These are phyloP conservation scores for Zaprionus bogoriensis DNA, from an alignment of 2,888 invertebrate genomes.

Conservation along the genomic window DNA sequence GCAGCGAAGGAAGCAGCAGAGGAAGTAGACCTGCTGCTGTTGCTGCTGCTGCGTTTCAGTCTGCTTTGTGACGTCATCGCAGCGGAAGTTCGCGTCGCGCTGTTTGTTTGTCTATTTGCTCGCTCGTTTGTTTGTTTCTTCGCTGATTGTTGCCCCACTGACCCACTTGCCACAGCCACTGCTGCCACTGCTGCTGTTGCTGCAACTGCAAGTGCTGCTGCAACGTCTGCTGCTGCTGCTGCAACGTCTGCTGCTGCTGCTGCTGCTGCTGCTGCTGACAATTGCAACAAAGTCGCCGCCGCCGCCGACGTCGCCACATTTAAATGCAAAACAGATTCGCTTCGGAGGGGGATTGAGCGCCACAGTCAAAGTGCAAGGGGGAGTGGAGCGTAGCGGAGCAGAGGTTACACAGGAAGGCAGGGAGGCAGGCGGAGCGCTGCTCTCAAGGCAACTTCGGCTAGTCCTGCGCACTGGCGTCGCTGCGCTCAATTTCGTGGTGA, in stretches of 20 bases:
- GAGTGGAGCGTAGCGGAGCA: no score
- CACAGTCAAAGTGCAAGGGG: conserved; percentile 39
- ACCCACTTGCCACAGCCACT: conserved; percentile 58
- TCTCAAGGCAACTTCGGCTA: neutral
- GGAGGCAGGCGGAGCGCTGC: neutral
- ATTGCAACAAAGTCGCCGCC: conserved; percentile 52
- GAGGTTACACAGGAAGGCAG: neutral
- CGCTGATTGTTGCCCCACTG: conserved; percentile 67
- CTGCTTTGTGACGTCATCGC: conserved; percentile 14
- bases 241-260: conserved; percentile 24
- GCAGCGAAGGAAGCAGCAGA: no score
- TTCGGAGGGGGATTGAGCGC: conserved; percentile 25
- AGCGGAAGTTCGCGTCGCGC: conserved; percentile 6
- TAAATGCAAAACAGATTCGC: conserved; percentile 65
- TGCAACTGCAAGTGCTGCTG: conserved; percentile 5
- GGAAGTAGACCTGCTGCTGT: neutral
- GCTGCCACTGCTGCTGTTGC: conserved; percentile 16
- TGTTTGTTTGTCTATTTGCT: no score
- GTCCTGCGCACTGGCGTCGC: conserved; percentile 33
- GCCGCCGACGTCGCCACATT: conserved; percentile 57
- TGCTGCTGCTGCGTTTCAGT: no score
- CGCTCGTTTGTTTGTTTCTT: conserved; percentile 41
- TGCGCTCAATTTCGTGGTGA: conserved; percentile 49
- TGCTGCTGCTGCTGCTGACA: conserved; percentile 55
- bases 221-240: neutral